phyloP scores from a whole-genome alignment of 2,888 invertebrate species.

The Unio delphinus region DNA sequence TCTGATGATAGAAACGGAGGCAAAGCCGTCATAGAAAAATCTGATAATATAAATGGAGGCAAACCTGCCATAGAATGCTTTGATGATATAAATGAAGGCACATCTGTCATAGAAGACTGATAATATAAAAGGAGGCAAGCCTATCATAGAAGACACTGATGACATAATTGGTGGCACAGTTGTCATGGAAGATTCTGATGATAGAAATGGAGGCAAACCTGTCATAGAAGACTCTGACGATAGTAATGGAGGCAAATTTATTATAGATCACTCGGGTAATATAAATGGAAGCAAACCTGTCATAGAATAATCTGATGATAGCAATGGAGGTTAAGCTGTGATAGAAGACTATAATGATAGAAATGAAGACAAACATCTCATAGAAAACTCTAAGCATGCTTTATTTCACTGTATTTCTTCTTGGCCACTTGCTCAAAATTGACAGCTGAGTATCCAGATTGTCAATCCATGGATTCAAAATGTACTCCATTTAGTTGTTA shows the following conservation, averaged over 20 bases:
- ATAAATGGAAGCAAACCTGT: too few relatives aligned
- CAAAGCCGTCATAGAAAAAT: conserved; percentile 15
- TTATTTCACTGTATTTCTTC: neutral
- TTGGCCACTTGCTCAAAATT: conserved; percentile 20
- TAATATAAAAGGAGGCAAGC: too few relatives aligned
- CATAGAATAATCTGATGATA: too few relatives aligned
- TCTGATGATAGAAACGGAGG: conserved; percentile 18
- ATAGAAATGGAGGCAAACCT: too few relatives aligned
- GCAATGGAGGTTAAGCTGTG: neutral
- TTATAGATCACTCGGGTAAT: too few relatives aligned
- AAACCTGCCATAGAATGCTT: too few relatives aligned
- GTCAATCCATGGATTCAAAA: conserved; percentile 24
- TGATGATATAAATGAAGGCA: too few relatives aligned
- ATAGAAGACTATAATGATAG: too few relatives aligned
- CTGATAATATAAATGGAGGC: neutral
- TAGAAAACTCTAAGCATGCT: conserved; percentile 11
- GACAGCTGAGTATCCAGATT: conserved; percentile 13
- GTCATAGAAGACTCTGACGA: conserved; percentile 4
- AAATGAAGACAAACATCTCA: too few relatives aligned
- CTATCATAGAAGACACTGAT: neutral
- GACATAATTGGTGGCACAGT: conserved; percentile 7
- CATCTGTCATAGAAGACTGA: too few relatives aligned
- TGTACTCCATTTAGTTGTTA: conserved; percentile 11
- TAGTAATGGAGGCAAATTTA: conserved; percentile 13
- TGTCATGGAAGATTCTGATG: too few relatives aligned